Evolutionary conservation across 1,140 invertebrate species (phyloP).

Genomic region (Brachionus asplanchnoidis): DNA sequence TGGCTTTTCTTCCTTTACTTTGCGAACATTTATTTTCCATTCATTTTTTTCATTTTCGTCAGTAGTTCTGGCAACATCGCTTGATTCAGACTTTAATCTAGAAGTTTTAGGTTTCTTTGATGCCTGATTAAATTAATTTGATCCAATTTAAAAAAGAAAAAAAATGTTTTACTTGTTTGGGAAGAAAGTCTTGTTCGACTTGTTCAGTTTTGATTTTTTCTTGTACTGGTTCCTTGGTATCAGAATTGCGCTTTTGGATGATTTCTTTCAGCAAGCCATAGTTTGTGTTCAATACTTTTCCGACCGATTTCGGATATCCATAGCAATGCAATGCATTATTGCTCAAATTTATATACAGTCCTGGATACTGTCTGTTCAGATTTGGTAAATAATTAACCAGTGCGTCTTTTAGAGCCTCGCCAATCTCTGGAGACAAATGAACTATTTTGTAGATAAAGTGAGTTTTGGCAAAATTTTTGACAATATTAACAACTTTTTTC

Average conservation of each 20-base stretch:
- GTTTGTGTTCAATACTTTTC: not conserved
- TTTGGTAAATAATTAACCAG: not conserved
- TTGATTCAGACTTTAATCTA: not conserved
- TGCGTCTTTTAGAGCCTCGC: not conserved
- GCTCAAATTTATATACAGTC: not conserved
- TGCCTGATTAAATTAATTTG: not conserved
- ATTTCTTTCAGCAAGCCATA: not conserved
- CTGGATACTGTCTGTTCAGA: not conserved
- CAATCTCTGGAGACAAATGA: not conserved
- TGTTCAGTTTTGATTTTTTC: not conserved
- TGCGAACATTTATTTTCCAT: not conserved
- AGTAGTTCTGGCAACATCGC: not conserved
- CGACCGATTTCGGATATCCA: constrained; percentile 13
- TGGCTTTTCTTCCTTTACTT: not conserved
- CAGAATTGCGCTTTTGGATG: not conserved
- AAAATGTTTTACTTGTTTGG: not conserved
- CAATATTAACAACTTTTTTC: not conserved
- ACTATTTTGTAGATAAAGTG: constrained; percentile 24
- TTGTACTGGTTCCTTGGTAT: not conserved
- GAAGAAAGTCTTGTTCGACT: not conserved
- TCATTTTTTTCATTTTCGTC: not conserved
- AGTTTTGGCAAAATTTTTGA: not conserved
- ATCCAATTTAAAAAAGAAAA: not conserved
- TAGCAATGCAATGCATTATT: not conserved
- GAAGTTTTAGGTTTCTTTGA: not conserved